phyloP scores from a whole-genome alignment of 2,113 vertebrate species.

The Takifugu flavidus region DNA sequence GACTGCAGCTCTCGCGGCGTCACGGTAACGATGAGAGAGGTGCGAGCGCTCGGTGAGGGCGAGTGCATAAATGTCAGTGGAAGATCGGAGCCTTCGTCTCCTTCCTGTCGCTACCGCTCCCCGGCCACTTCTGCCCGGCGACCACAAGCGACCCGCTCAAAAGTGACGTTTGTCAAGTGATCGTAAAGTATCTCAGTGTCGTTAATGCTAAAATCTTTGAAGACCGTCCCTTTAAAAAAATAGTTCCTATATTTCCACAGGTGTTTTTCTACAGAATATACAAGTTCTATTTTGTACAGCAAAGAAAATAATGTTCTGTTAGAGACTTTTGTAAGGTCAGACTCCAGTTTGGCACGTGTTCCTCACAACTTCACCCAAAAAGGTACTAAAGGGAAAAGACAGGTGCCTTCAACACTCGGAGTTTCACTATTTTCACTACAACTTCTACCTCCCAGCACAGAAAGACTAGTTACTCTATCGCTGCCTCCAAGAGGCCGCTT shows the following conservation, averaged over 20 bases:
- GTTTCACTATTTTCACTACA: background rate
- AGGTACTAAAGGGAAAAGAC: constrained; percentile 21
- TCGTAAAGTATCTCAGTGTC: constrained; percentile 47
- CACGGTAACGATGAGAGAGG: constrained; percentile 31
- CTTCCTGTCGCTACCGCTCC: background rate
- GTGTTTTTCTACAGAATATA: constrained; percentile 56
- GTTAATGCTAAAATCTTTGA: constrained; percentile 31
- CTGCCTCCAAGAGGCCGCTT: constrained; percentile 24
- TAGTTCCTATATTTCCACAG: constrained; percentile 50
- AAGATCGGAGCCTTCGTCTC: constrained; percentile 49
- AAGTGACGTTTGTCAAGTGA: constrained; percentile 11
- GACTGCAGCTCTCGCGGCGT: constrained; percentile 19
- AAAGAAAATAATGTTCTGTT: constrained; percentile 58
- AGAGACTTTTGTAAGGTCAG: constrained; percentile 40
- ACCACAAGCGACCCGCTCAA: constrained; percentile 6
- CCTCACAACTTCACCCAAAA: constrained; percentile 16
- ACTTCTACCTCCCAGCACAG: constrained; percentile 4
- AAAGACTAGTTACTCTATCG: constrained; percentile 11
- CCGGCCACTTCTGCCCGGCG: constrained; percentile 24
- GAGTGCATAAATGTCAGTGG: constrained; percentile 63
- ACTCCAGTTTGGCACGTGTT: constrained; percentile 58
- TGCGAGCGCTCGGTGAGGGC: constrained; percentile 39
- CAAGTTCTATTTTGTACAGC: constrained; percentile 38
- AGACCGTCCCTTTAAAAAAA: constrained; percentile 68
- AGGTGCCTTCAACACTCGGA: background rate